These are phyloP conservation scores for Acleris literana DNA, from an alignment of 2,888 invertebrate species.

Conservation along the genomic window DNA sequence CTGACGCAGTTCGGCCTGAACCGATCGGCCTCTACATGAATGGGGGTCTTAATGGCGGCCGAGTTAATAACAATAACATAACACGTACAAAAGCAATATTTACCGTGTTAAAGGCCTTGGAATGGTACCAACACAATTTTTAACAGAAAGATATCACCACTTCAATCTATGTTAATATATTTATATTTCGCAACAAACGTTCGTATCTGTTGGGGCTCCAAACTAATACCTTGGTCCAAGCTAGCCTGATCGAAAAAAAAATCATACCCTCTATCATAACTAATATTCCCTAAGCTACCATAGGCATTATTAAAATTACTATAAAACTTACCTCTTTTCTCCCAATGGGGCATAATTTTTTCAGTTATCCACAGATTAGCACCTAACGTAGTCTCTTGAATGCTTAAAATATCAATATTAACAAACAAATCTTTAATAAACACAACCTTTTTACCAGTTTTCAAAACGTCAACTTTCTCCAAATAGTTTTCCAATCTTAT, in stretches of 20 bases:
- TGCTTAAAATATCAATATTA: constrained; percentile 74
- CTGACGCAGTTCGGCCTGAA: no score
- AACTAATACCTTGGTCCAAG: constrained; percentile 63
- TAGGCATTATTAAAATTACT: constrained; percentile 58
- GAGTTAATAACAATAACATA: no score
- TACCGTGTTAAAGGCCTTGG: no score
- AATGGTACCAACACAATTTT: no score
- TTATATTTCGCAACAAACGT: constrained; percentile 82
- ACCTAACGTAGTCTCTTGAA: constrained; percentile 86
- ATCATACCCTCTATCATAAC: constrained; percentile 38
- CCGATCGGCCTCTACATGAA: no score
- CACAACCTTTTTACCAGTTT: constrained; percentile 81
- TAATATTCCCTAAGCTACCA: constrained; percentile 42
- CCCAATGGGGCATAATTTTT: constrained; percentile 79
- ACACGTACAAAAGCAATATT: no score
- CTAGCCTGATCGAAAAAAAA: constrained; percentile 40
- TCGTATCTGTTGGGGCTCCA: constrained; percentile 89
- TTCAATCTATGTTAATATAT: constrained; percentile 14
- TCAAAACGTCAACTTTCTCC: constrained; percentile 83
- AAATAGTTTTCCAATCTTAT: constrained; percentile 91
- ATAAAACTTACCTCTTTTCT: constrained; percentile 53
- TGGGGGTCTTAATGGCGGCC: no score
- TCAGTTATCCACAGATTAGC: constrained; percentile 86
- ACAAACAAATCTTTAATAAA: constrained; percentile 84
- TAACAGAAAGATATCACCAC: no score